These are phyloP conservation scores for Hemicordylus capensis DNA, from an alignment of 2,113 vertebrate genomes.

Conservation along the genomic window DNA sequence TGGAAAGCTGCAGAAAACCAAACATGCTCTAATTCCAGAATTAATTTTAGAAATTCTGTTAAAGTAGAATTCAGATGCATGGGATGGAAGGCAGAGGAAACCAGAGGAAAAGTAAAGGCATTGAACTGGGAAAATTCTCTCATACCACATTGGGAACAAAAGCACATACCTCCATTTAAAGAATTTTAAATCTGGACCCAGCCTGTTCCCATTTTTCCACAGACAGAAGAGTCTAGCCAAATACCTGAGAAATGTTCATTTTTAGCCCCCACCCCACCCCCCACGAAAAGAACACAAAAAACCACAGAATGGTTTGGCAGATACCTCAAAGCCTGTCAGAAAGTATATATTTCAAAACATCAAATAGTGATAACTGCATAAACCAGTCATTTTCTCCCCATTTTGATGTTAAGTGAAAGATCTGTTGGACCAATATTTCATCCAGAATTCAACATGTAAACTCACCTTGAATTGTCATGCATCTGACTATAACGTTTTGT, in stretches of 20 bases:
- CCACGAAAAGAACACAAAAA: too few relatives aligned
- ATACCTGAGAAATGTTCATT: conserved; percentile 39
- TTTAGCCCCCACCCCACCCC: too few relatives aligned
- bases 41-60: too few relatives aligned
- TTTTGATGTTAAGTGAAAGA: conserved; percentile 34
- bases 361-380: background rate
- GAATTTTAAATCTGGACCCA: conserved; percentile 2
- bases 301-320: conserved; percentile 28
- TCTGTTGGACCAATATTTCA: background rate
- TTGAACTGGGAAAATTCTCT: background rate
- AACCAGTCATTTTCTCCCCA: background rate
- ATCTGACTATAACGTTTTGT: conserved; percentile 8
- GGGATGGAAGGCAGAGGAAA: too few relatives aligned
- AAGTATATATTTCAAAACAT: conserved; percentile 35
- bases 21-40: too few relatives aligned
- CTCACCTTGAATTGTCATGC: background rate
- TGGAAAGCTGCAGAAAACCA: too few relatives aligned
- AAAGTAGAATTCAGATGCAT: too few relatives aligned
- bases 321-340: conserved; percentile 17
- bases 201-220: conserved; percentile 19
- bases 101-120: background rate
- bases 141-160: background rate
- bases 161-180: background rate
- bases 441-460: conserved; percentile 31
- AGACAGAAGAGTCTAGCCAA: conserved; percentile 26